Evolutionary conservation across 2,888 invertebrate genomes (phyloP).

Genomic region (Cerceris ruficornis): DNA sequence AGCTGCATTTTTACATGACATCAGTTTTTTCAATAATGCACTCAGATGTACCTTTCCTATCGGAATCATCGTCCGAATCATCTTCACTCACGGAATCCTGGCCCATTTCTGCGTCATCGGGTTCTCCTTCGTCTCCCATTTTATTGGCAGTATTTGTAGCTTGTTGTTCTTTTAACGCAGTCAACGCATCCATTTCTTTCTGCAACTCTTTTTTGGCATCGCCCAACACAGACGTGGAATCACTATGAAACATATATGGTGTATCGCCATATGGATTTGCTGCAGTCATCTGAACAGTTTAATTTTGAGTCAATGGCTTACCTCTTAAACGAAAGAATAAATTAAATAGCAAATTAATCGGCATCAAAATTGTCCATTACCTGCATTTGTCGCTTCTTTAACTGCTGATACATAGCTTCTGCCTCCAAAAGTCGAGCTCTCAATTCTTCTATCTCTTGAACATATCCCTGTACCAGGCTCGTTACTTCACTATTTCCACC

Average conservation of each 20-base stretch:
- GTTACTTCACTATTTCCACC: constrained; percentile 83
- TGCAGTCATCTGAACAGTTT: constrained; percentile 71
- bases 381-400: constrained; percentile 83
- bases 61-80: constrained; percentile 83
- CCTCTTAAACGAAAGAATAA: neutral
- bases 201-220: constrained; percentile 92
- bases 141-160: constrained; percentile 76
- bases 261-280: constrained; percentile 81
- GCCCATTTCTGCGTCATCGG: constrained; percentile 83
- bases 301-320: neutral
- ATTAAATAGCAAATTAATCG: neutral
- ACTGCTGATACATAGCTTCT: constrained; percentile 89
- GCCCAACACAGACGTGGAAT: constrained; percentile 85
- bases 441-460: constrained; percentile 95
- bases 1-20: neutral
- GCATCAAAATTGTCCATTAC: constrained; percentile 50
- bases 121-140: constrained; percentile 83
- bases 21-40: neutral
- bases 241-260: constrained; percentile 85
- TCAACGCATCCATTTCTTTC: constrained; percentile 85
- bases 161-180: constrained; percentile 77
- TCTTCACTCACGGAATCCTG: constrained; percentile 85
- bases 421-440: constrained; percentile 94
- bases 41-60: constrained; percentile 84
- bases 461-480: constrained; percentile 90